Base-by-base conservation (phyloP, 2,113 vertebrate genomes). In the Lichenostomus cassidix region DNA sequence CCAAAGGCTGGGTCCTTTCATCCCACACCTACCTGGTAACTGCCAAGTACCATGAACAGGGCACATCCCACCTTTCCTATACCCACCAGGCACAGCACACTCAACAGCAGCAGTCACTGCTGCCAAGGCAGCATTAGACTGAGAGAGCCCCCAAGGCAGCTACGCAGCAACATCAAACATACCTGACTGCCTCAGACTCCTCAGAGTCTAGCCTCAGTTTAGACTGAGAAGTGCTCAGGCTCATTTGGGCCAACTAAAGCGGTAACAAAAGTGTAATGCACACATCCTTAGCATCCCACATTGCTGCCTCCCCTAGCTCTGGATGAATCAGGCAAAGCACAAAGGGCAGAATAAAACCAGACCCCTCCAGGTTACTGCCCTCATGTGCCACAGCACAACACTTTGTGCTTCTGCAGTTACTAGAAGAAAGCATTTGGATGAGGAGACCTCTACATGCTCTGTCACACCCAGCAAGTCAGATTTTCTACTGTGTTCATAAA, bases 361-460 rank as follows among this genome's bases (percentile, higher is more conserved):
- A 60, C 1, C 3, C 5, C 12, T 39, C 6, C 2, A 25, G 1
- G 1, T 64, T 73, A 23, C 46, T 37, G 28, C 41, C 5, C 12
- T 80, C 2, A 1, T 1, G 15, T 44, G 27, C 37, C 25, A 63
- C 17, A n/a, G 27, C 33, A 27, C 24, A 88, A 5, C 8, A 44
- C 15, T 56, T 56, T 9, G 2, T 31, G 19, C 39, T 81, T 53
- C 47, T 39, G 23, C 23, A 60, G 7, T 27, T 52, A 49, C 7
- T 55, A 12, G 27, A 75, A 73, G 35, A 60, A 79, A 60, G 7
- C 4, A 74, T 59, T 69, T 77, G 11, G 16, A 25, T 50, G 19
- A 84, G 10, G 11, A 75, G 4, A 24, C 4, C 14, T 50, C 42
- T 35, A 22, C 7, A 29, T 6, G 10, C 39, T 76, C 27, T 9